Evolutionary conservation across 2,113 vertebrate species (phyloP).

Genomic region (Cavia aperea): DNA sequence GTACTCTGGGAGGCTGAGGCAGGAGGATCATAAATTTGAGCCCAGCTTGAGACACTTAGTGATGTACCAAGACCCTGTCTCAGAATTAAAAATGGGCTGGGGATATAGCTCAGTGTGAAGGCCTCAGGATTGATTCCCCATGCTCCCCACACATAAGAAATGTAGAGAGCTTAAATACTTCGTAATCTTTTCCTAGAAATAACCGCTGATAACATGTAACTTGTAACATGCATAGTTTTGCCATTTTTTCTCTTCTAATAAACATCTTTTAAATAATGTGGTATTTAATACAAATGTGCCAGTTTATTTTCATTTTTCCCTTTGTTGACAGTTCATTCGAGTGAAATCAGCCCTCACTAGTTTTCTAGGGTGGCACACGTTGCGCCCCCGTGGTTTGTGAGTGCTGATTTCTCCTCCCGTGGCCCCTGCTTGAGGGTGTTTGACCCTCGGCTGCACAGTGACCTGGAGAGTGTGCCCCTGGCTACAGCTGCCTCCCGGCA

Average conservation of each 20-base stretch:
- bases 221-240: not conserved
- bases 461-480: rapidly evolving
- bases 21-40: not conserved
- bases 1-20: not conserved
- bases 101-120: not conserved
- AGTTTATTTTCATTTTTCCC: not conserved
- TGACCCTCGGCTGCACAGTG: not conserved
- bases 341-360: not conserved
- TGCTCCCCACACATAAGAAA: not conserved
- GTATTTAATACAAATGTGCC: not conserved
- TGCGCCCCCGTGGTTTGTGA: not conserved
- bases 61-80: not conserved
- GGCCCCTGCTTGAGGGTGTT: not conserved
- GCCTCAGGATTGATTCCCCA: not conserved
- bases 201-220: not conserved
- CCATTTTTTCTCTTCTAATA: not conserved
- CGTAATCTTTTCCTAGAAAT: not conserved
- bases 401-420: not conserved
- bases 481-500: rapidly evolving
- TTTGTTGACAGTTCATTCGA: not conserved
- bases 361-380: not conserved
- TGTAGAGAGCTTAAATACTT: not conserved
- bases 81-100: not conserved
- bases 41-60: not conserved
- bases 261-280: not conserved